phyloP scores from a whole-genome alignment of 2,888 invertebrate genomes.

The Noctua pronuba region DNA sequence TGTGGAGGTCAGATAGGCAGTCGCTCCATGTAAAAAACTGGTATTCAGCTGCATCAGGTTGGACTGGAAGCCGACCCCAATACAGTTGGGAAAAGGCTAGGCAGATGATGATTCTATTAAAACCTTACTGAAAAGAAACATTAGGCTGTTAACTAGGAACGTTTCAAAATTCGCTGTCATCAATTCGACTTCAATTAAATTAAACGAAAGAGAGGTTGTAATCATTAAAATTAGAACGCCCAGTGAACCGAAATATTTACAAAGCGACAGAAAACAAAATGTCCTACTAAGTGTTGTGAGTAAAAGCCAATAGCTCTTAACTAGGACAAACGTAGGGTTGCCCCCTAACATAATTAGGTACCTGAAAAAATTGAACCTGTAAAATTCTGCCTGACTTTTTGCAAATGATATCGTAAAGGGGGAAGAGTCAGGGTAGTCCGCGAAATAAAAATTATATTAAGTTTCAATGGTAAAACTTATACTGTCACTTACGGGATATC shows the following conservation, averaged over 20 bases:
- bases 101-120: too few relatives aligned
- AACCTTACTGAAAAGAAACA: neutral
- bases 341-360: neutral
- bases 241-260: conserved; percentile 68
- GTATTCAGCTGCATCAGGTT: too few relatives aligned
- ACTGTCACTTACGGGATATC: too few relatives aligned
- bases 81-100: too few relatives aligned
- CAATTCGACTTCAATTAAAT: conserved; percentile 29
- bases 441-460: too few relatives aligned
- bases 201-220: conserved; percentile 26
- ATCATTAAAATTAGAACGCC: conserved; percentile 62
- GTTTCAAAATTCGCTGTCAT: neutral
- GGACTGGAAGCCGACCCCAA: too few relatives aligned
- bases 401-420: neutral
- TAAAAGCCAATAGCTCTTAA: conserved; percentile 58
- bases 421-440: too few relatives aligned
- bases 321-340: conserved; percentile 61
- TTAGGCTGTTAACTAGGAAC: neutral
- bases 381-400: neutral
- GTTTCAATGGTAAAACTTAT: too few relatives aligned
- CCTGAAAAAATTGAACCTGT: neutral
- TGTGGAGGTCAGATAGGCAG: too few relatives aligned
- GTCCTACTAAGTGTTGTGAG: conserved; percentile 64
- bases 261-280: conserved; percentile 68
- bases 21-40: too few relatives aligned